Evolutionary conservation across 2,113 vertebrate genomes (phyloP).

Genomic region (Ochotona princeps): DNA sequence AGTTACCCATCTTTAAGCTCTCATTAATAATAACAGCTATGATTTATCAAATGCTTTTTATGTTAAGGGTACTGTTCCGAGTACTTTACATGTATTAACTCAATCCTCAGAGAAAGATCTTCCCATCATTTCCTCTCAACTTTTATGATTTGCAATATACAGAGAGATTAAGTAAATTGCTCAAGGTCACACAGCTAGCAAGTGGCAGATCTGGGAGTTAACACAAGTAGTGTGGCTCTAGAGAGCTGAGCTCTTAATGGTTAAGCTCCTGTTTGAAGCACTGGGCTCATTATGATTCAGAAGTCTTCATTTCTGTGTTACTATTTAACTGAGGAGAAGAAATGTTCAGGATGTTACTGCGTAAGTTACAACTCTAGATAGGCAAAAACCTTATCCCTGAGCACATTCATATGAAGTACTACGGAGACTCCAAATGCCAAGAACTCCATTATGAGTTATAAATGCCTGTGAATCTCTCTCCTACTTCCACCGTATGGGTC

Average conservation of each 20-base stretch:
- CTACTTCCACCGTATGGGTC: background rate
- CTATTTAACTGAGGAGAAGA: conserved; percentile 20
- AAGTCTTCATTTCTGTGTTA: conserved; percentile 6
- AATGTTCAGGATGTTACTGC: background rate
- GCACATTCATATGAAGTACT: background rate
- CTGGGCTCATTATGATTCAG: background rate
- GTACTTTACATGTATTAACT: conserved; percentile 16
- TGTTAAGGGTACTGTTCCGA: background rate
- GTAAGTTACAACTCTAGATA: background rate
- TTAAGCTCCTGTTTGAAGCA: background rate
- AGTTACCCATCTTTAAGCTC: conserved; percentile 6
- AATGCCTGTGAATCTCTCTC: background rate
- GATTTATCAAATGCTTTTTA: conserved; percentile 32
- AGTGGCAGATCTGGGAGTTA: conserved; percentile 28
- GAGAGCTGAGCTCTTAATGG: conserved; percentile 10
- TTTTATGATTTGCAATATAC: conserved; percentile 7
- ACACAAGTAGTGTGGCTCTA: background rate
- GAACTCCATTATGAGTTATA: background rate
- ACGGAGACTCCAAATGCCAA: background rate
- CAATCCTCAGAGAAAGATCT: background rate
- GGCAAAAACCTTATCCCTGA: background rate
- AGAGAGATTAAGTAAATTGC: conserved; percentile 47
- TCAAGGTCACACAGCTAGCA: conserved; percentile 40
- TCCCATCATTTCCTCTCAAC: background rate
- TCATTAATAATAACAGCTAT: conserved; percentile 45